Conservation (phyloP, 2,888 invertebrate species). For the Rambutsinella grinnellia region DNA sequence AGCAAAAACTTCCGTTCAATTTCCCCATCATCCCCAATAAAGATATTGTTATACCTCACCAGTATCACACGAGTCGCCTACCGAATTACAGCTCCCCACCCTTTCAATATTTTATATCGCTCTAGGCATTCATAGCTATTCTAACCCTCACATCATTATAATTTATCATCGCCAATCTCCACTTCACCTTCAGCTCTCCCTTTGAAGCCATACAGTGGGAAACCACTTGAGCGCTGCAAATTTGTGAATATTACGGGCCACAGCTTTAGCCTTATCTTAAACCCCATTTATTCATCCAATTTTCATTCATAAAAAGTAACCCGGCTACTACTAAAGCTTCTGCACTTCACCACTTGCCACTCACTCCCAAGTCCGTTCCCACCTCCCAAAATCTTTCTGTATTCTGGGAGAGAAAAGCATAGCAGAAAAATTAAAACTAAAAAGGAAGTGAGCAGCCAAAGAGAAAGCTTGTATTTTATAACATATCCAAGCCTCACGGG, state of each 20-base stretch:
- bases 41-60: background rate
- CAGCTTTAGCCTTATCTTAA: background rate
- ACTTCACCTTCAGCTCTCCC: slow-evolving; percentile 40
- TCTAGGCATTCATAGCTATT: background rate
- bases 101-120: background rate
- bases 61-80: background rate
- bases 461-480: slow-evolving; percentile 1
- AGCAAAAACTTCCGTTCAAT: background rate
- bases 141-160: slow-evolving; percentile 8
- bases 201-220: slow-evolving; percentile 21
- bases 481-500: background rate
- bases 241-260: background rate
- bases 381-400: slow-evolving; percentile 1
- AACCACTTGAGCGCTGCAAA: slow-evolving; percentile 21
- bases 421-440: slow-evolving; percentile 18
- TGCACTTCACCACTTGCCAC: background rate
- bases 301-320: slow-evolving; percentile 22
- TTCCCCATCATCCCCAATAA: background rate
- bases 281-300: background rate
- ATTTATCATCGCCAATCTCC: slow-evolving; percentile 37
- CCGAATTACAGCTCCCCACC: background rate
- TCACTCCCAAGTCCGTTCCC: background rate
- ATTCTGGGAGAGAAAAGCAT: background rate
- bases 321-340: background rate
- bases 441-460: slow-evolving; percentile 29